Conservation (phyloP, 2,888 invertebrate genomes). For the Odiellus spinosus region DNA sequence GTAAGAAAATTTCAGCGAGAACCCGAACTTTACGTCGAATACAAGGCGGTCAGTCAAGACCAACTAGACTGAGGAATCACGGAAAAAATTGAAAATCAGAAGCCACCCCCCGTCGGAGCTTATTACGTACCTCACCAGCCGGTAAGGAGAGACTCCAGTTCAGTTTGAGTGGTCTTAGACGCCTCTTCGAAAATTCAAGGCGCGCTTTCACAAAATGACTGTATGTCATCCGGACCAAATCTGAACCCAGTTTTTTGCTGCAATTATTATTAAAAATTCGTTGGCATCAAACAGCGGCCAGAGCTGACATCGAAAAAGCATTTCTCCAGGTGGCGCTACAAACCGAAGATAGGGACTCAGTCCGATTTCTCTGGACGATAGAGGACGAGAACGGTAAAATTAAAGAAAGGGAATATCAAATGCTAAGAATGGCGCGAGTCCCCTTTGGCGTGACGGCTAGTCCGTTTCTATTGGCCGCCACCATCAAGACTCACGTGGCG, state of each 20-base stretch:
- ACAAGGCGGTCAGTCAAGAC: too few species aligned
- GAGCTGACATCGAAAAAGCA: conserved; percentile 7
- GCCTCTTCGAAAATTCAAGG: conserved; percentile 6
- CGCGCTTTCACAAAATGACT: conserved; percentile 6
- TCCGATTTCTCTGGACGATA: conserved; percentile 7
- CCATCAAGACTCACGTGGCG: conserved; percentile 1
- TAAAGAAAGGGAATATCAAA: too few species aligned
- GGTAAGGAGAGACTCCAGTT: background rate
- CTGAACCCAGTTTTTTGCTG: conserved; percentile 3
- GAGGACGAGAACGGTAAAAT: background rate
- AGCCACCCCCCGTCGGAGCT: too few species aligned
- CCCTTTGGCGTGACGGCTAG: conserved; percentile 3
- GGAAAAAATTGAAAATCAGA: too few species aligned
- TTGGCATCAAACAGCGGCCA: conserved; percentile 12
- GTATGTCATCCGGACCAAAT: conserved; percentile 4
- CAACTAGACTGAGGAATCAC: too few species aligned
- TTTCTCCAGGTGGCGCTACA: conserved; percentile 7
- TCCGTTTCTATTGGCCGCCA: conserved; percentile 1
- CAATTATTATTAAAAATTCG: conserved; percentile 4
- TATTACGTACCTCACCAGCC: too few species aligned
- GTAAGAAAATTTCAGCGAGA: too few species aligned
- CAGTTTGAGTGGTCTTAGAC: conserved; percentile 5
- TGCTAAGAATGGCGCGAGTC: background rate
- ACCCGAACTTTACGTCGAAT: too few species aligned
- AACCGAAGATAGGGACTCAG: conserved; percentile 3